Evolutionary conservation across 92 coral and sea anemone genomes (phyloP), one percentile per base, ranked within the genome.

Genomic region (Muricea muricata): DNA sequence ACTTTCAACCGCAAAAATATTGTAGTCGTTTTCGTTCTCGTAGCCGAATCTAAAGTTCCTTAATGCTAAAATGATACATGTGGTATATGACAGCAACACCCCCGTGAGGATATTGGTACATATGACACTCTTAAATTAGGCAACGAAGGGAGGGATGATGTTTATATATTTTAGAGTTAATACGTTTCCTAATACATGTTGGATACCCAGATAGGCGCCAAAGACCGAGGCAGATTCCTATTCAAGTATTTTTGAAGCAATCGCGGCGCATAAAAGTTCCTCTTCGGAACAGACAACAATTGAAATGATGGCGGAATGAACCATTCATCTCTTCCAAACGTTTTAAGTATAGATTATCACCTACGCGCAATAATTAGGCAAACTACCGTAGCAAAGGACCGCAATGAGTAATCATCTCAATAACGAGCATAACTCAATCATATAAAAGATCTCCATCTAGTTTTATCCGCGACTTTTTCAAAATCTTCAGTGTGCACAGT

Each of bases 351-450:
- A 47, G 41, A 75, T 75, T 75, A 50, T 26, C 80, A 57, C 80
- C 80, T 47, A 40, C 65, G n/a, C n/a, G 33, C 37, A 35, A 75
- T 47, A 75, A 75, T 75, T 75, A 75, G n/a, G 45, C 80, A 13
- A 7, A 18, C 23, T 12, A 47, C 12, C 37, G 41, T n/a, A 71
- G 29, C 52, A 46, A 71, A 37, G 46, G 7, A 26, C 65, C 39
- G 41, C 41, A 26, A 8, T 26, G n/a, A 6, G 6, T 75, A 50
- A 75, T 75, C 65, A 75, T 35, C 15, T 47, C 52, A 32, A 71
- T 71, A 26, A 35, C 45, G 32, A 2, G 10, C 6, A 6, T 75
- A 13, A 10, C 37, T 0, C 15, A 28, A 63, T 29, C 1, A 10
- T 63, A 63, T 63, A 63, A 63, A 63, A 63, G 30, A 24, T 63